These are phyloP conservation scores for Asbolus verrucosus DNA, from an alignment of 1,140 invertebrate species.

Conservation along the genomic window DNA sequence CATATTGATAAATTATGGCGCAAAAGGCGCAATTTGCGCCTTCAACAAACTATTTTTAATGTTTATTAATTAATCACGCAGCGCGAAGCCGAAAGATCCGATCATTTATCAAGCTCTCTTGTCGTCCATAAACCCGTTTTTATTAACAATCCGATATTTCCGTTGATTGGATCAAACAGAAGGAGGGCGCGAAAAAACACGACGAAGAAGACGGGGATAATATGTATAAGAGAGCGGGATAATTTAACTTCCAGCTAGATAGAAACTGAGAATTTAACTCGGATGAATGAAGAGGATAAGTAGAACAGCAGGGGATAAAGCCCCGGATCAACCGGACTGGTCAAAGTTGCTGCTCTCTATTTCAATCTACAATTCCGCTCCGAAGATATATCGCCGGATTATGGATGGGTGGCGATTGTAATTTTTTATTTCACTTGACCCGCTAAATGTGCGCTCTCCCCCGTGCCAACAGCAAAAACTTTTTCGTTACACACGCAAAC, in stretches of 20 bases:
- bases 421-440: slow-evolving; percentile 52
- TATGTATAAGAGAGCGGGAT: slow-evolving; percentile 47
- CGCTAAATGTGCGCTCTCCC: slow-evolving; percentile 7
- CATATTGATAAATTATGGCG: slow-evolving; percentile 42
- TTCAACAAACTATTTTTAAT: slow-evolving; percentile 49
- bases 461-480: neutral
- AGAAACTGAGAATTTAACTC: slow-evolving; percentile 49
- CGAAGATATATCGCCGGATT: slow-evolving; percentile 54
- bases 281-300: slow-evolving; percentile 55
- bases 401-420: slow-evolving; percentile 50
- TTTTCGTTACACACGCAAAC: slow-evolving; percentile 18
- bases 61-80: slow-evolving; percentile 53
- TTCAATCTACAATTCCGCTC: slow-evolving; percentile 51
- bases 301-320: slow-evolving; percentile 51
- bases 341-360: slow-evolving; percentile 55
- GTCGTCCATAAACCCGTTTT: slow-evolving; percentile 52
- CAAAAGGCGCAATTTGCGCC: slow-evolving; percentile 32
- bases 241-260: slow-evolving; percentile 47
- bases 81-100: slow-evolving; percentile 42
- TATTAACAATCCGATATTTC: slow-evolving; percentile 49
- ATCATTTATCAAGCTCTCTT: slow-evolving; percentile 52
- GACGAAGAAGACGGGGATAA: slow-evolving; percentile 43
- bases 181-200: slow-evolving; percentile 12
- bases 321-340: slow-evolving; percentile 46
- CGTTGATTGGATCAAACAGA: slow-evolving; percentile 40